phyloP scores from a whole-genome alignment of 1,140 invertebrate species.

The Reticulitermes speratus region DNA sequence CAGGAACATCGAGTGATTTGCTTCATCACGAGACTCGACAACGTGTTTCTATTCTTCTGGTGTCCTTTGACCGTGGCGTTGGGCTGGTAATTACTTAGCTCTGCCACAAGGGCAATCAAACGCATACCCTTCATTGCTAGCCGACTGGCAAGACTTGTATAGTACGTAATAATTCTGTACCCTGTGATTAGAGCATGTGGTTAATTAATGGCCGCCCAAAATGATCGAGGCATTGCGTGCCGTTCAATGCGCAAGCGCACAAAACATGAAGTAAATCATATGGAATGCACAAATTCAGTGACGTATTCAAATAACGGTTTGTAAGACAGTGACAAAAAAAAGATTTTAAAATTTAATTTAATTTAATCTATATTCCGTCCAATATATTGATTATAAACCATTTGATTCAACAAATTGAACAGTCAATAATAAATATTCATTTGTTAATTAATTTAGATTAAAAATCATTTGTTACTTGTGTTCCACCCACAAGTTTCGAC shows the following conservation, averaged over 20 bases:
- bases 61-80: background rate
- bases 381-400: too few species aligned
- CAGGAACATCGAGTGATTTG: background rate
- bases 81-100: background rate
- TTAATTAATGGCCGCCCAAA: constrained; percentile 1
- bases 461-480: too few species aligned
- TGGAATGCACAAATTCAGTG: background rate
- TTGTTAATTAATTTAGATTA: too few species aligned
- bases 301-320: too few species aligned
- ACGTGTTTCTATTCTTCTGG: background rate
- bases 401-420: too few species aligned
- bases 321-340: too few species aligned
- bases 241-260: background rate
- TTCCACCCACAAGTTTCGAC: too few species aligned
- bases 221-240: background rate
- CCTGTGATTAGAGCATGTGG: background rate
- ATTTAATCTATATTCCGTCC: too few species aligned
- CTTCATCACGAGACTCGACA: background rate
- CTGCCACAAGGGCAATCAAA: background rate
- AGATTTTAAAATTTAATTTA: too few species aligned
- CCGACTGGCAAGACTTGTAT: background rate
- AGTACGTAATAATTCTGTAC: constrained; percentile 15
- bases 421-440: too few species aligned
- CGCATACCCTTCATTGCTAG: background rate
- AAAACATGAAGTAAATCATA: background rate